A percentile compares a stretch with the other conserved stretches of the same genome.
phyloP scores from a whole-genome alignment of 2,888 invertebrate species.

The Vannuccia rotundouncinata region DNA sequence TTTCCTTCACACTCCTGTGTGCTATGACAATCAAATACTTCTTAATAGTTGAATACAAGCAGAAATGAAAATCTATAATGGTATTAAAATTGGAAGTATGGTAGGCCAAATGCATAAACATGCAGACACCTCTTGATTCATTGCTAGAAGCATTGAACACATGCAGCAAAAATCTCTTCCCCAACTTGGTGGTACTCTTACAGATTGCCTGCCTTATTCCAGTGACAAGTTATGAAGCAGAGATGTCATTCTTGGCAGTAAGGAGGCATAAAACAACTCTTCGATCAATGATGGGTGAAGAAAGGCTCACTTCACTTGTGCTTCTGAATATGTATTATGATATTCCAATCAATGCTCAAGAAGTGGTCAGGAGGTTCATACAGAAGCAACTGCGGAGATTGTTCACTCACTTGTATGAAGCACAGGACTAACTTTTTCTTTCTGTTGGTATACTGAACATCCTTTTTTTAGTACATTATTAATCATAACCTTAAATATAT shows the following conservation, averaged over 20 bases:
- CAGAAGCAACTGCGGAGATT: conserved; percentile 3
- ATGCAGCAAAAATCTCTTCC: conserved; percentile 20
- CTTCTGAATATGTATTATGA: conserved; percentile 13
- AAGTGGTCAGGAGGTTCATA: background rate
- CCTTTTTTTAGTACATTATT: background rate
- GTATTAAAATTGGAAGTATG: background rate
- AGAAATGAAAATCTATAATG: too few species aligned
- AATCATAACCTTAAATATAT: background rate
- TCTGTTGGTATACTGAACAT: background rate
- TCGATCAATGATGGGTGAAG: conserved; percentile 33
- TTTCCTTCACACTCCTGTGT: too few species aligned
- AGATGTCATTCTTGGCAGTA: conserved; percentile 27
- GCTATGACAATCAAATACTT: too few species aligned
- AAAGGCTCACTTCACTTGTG: conserved; percentile 27
- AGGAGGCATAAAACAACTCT: conserved; percentile 22
- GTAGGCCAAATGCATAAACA: background rate
- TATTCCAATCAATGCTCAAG: conserved; percentile 17
- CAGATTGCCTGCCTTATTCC: conserved; percentile 24
- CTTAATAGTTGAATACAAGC: too few species aligned
- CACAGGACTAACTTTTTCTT: background rate
- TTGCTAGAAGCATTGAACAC: background rate
- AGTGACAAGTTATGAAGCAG: conserved; percentile 32
- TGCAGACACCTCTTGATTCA: background rate
- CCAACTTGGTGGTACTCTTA: conserved; percentile 13
- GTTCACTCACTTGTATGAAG: conserved; percentile 1